phyloP scores from a whole-genome alignment of 2,888 invertebrate species.

The Melieria omissa region DNA sequence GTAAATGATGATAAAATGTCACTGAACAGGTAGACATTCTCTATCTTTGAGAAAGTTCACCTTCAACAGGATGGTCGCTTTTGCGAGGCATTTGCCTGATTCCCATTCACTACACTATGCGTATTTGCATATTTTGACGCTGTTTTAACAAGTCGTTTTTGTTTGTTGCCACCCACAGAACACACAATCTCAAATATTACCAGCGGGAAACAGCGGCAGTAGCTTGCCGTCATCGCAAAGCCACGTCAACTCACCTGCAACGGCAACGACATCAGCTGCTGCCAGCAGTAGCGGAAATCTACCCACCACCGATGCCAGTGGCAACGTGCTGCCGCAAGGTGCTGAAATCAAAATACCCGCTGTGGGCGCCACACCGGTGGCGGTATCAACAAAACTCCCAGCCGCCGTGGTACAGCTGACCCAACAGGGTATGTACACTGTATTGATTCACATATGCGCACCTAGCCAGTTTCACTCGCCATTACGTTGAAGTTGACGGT shows the following conservation, averaged over 20 bases:
- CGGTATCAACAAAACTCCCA: slow-evolving; percentile 72
- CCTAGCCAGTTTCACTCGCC: not conserved
- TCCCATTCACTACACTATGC: slow-evolving; percentile 4
- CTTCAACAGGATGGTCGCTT: slow-evolving; percentile 50
- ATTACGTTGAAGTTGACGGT: too few species aligned
- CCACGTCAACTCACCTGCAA: slow-evolving; percentile 26
- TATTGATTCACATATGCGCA: not conserved
- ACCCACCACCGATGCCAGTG: slow-evolving; percentile 47
- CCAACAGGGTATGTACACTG: slow-evolving; percentile 69
- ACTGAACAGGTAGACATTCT: slow-evolving; percentile 60
- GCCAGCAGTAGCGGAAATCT: not conserved
- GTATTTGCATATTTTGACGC: not conserved
- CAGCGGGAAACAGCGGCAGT: slow-evolving; percentile 35
- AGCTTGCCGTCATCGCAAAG: slow-evolving; percentile 24
- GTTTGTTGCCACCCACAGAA: slow-evolving; percentile 49
- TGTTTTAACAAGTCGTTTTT: slow-evolving; percentile 8
- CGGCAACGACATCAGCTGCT: slow-evolving; percentile 19
- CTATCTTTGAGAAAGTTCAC: slow-evolving; percentile 63
- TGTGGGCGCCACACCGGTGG: slow-evolving; percentile 71
- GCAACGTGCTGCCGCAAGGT: slow-evolving; percentile 63
- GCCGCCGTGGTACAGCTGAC: slow-evolving; percentile 73
- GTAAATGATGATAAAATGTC: slow-evolving; percentile 59
- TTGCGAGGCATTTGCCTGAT: slow-evolving; percentile 53
- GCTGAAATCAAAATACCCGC: slow-evolving; percentile 73
- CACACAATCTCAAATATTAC: slow-evolving; percentile 60